These are phyloP conservation scores for Dryobotodes eremita DNA, from an alignment of 2,888 invertebrate species.

Conservation along the genomic window DNA sequence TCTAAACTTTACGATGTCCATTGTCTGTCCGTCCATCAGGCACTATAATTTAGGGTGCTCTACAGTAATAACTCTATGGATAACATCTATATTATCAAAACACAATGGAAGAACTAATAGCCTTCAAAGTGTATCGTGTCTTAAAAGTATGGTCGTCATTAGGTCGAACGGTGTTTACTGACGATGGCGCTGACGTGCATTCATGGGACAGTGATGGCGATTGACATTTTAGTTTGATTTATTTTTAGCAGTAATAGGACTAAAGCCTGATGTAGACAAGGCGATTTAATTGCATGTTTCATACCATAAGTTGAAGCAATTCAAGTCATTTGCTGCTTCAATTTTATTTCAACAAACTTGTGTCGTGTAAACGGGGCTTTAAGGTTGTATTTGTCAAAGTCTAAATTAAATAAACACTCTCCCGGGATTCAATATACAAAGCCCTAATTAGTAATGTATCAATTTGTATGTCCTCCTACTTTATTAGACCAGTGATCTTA, in stretches of 20 bases:
- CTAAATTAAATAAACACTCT: too few relatives aligned
- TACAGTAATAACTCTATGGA: slow-evolving; percentile 70
- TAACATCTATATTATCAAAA: slow-evolving; percentile 71
- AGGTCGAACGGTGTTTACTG: slow-evolving; percentile 10
- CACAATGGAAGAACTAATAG: slow-evolving; percentile 58
- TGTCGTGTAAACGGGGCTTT: too few relatives aligned
- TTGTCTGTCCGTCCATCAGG: slow-evolving; percentile 64
- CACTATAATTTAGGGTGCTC: slow-evolving; percentile 69
- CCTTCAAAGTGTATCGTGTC: slow-evolving; percentile 46
- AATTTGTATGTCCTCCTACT: too few relatives aligned
- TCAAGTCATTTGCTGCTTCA: too few relatives aligned
- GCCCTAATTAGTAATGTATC: not conserved
- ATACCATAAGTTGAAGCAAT: too few relatives aligned
- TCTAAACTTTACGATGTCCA: slow-evolving; percentile 63
- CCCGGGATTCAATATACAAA: not conserved
- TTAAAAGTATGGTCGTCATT: slow-evolving; percentile 56
- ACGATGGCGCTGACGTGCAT: slow-evolving; percentile 2
- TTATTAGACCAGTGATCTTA: not conserved
- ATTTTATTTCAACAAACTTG: too few relatives aligned
- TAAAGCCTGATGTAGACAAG: too few relatives aligned
- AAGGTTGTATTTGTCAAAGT: not conserved
- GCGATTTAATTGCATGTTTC: too few relatives aligned
- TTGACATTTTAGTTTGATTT: not conserved
- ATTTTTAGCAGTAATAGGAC: not conserved
- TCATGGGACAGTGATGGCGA: not conserved